These are phyloP conservation scores for Stegodyphus dumicola DNA, from an alignment of 1,140 invertebrate genomes.

Conservation along the genomic window DNA sequence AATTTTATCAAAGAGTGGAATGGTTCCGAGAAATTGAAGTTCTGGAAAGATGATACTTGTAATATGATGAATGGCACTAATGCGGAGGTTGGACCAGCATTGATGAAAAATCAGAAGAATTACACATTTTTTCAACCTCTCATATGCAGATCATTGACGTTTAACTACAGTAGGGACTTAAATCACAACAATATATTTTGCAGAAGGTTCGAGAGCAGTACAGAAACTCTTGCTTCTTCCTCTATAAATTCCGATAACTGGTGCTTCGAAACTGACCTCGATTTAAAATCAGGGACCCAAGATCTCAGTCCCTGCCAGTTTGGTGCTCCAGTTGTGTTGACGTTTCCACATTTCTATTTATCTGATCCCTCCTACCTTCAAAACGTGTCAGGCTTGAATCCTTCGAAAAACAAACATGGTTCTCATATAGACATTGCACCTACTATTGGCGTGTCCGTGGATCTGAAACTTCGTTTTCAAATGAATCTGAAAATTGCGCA, in stretches of 20 bases:
- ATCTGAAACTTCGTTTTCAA: slow-evolving; percentile 15
- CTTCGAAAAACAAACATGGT: neutral
- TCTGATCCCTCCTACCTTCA: slow-evolving; percentile 72
- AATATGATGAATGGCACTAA: slow-evolving; percentile 62
- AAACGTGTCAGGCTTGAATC: slow-evolving; percentile 1
- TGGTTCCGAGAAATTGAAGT: slow-evolving; percentile 71
- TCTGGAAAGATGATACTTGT: slow-evolving; percentile 53
- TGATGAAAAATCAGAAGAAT: neutral
- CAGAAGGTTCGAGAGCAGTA: slow-evolving; percentile 18
- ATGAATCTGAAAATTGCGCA: slow-evolving; percentile 14
- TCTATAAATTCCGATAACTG: slow-evolving; percentile 24
- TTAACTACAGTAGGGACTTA: neutral
- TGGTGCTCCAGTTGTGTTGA: slow-evolving; percentile 74
- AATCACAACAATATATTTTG: neutral
- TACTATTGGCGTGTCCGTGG: slow-evolving; percentile 19
- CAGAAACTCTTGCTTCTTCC: slow-evolving; percentile 5
- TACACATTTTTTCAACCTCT: slow-evolving; percentile 40
- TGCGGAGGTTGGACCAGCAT: slow-evolving; percentile 24
- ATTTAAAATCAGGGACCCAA: slow-evolving; percentile 25
- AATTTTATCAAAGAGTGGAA: slow-evolving; percentile 71
- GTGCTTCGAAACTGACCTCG: slow-evolving; percentile 12
- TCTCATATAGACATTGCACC: slow-evolving; percentile 38
- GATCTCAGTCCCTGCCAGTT: slow-evolving; percentile 47
- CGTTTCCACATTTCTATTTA: slow-evolving; percentile 84
- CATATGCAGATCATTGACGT: slow-evolving; percentile 36